phyloP scores from a whole-genome alignment of 2,888 invertebrate genomes.

The Drosophila mercatorum region DNA sequence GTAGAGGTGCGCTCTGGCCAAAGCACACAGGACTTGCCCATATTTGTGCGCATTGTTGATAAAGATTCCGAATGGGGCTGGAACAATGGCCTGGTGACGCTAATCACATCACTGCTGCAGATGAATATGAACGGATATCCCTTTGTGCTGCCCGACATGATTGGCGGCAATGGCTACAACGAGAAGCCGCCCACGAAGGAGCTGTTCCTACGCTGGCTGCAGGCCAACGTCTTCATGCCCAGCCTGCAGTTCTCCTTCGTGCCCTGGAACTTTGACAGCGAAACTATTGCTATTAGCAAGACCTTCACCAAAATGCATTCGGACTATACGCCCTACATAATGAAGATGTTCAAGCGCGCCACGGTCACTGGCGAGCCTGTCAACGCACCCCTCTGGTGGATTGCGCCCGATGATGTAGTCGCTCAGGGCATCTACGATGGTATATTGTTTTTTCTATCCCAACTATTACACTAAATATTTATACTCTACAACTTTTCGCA shows the following conservation, averaged over 20 bases:
- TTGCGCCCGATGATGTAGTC: constrained; percentile 88
- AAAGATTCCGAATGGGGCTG: constrained; percentile 88
- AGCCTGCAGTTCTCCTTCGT: constrained; percentile 90
- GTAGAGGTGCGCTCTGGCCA: constrained; percentile 89
- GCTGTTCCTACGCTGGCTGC: constrained; percentile 90
- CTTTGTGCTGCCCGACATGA: constrained; percentile 92
- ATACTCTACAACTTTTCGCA: constrained; percentile 79
- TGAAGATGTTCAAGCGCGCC: constrained; percentile 87
- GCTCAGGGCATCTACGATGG: constrained; percentile 87
- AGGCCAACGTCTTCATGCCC: constrained; percentile 91
- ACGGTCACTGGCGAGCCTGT: constrained; percentile 88
- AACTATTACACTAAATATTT: no score
- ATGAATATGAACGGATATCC: constrained; percentile 86
- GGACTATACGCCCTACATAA: constrained; percentile 87
- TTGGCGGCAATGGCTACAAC: constrained; percentile 88
- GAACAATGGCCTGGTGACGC: constrained; percentile 88
- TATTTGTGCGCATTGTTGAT: constrained; percentile 91
- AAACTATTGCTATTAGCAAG: constrained; percentile 87
- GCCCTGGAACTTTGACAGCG: constrained; percentile 90
- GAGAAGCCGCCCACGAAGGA: constrained; percentile 86
- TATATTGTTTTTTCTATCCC: constrained; percentile 75
- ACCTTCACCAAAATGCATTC: constrained; percentile 89
- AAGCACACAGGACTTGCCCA: constrained; percentile 87
- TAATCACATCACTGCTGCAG: constrained; percentile 87
- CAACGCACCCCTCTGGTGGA: constrained; percentile 94